phyloP scores from a whole-genome alignment of 2,888 invertebrate species.

The Ectemnius lituratus region DNA sequence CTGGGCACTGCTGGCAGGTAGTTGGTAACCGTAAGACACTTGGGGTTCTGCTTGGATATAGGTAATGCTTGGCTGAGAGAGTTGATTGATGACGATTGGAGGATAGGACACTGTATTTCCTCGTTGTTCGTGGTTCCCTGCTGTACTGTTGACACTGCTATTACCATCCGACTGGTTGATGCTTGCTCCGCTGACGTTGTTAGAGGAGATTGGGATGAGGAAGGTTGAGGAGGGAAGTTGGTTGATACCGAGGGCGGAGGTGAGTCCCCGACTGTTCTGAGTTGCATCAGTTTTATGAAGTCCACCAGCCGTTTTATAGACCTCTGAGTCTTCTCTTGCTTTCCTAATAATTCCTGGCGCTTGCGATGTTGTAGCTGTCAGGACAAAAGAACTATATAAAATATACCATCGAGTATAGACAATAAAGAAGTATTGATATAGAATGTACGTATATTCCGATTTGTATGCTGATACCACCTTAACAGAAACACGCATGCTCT shows the following conservation, averaged over 20 bases:
- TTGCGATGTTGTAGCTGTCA: conserved; percentile 72
- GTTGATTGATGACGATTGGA: conserved; percentile 63
- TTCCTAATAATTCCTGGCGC: conserved; percentile 73
- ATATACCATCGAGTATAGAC: not conserved
- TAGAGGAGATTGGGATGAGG: conserved; percentile 73
- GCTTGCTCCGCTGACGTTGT: conserved; percentile 56
- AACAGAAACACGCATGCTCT: conserved; percentile 53
- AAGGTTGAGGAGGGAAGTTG: conserved; percentile 72
- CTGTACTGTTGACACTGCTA: conserved; percentile 20
- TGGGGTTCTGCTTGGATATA: conserved; percentile 60
- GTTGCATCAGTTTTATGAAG: conserved; percentile 74
- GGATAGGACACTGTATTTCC: conserved; percentile 50
- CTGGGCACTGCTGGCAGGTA: conserved; percentile 54
- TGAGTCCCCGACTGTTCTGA: conserved; percentile 61
- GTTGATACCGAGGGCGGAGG: conserved; percentile 65
- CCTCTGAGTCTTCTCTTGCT: conserved; percentile 75
- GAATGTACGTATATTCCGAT: conserved; percentile 27
- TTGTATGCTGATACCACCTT: conserved; percentile 29
- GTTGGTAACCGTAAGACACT: conserved; percentile 61
- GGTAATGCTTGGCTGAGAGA: conserved; percentile 63
- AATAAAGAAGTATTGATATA: not conserved
- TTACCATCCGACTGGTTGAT: conserved; percentile 56
- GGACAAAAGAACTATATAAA: conserved; percentile 23
- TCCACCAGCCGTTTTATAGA: conserved; percentile 76
- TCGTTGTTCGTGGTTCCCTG: conserved; percentile 48